Evolutionary conservation across 2,888 invertebrate species (phyloP), one percentile per base, ranked within the genome.

Genomic region (Euphydryas editha): DNA sequence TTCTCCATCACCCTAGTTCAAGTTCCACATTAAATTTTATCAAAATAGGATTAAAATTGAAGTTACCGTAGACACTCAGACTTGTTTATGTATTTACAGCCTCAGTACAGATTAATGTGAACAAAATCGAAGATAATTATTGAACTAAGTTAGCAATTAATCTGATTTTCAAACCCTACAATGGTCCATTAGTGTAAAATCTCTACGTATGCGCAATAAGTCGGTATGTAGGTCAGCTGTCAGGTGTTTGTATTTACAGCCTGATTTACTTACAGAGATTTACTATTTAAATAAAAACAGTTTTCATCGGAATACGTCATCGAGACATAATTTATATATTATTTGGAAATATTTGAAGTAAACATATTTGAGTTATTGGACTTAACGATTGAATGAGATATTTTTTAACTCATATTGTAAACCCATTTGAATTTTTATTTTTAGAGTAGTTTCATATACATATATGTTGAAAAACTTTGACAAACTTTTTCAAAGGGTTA

Each of bases 151-250:
- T 24, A 44, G 60, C 62, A 63, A 65, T 65, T 65, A 62, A 62
- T 68, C 60, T 62, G 58, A 68, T 65, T 68, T 54, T 51, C 49
- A 51, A 46, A 49, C 42, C 17, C 63, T 59, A 68, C 68, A 70
- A 70, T 62, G 58, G 55, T 24, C 65, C 59, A 70, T 70, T 70
- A 70, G 65, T 44, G 61, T 30, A 57, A 62, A 62, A 65, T 68
- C 54, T 62, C 61, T 49, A 42, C 63, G 47, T 49, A 49, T 58
- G 21, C 30, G 58, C 67, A 61, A 67, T 63, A 69, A 56, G 30
- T 8, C 20, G 58, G 68, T 65, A 71, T 69, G 51, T 71, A 47
- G 71, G 71, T 44, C 69, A 69, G 36, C 18, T 69, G 70, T 70
- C 67, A 71, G 71, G 69, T 71, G 71, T 59, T 64, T 57, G 47